Evolutionary conservation across 1,140 invertebrate genomes (phyloP), one percentile per base, ranked within the genome.

Genomic region (Polyergus mexicanus): DNA sequence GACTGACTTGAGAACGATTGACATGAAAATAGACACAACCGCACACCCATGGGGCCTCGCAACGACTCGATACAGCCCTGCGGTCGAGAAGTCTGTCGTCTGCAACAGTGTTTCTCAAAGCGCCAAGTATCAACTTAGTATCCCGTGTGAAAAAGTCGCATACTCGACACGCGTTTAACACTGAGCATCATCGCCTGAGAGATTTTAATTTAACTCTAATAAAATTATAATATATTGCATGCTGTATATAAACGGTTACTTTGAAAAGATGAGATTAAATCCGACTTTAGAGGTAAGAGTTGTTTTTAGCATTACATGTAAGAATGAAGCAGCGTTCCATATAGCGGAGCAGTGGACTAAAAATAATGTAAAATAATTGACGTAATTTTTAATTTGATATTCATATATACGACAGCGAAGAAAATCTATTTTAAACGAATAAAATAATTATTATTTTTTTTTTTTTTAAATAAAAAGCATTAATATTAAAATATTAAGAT

Each of bases 71-170:
- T 54, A 5, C 76, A 63, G 65, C 41, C 74, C 84, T 86, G 86
- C 38, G 51, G 51, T 66, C 86, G 54, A 81, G 56, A 83, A 85
- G 86, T 85, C 83, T 87, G 71, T 81, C 66, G 69, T 62, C 41
- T 19, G 65, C 22, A 11, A 13, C 85, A 86, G 85, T 22, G 85
- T 68, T 56, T 75, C 85, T 83, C 85, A 74, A 86, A 51, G 47
- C 25, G n/a, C 32, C 19, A 38, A 13, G 6, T n/a, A n/a, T n/a
- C 25, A 3, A 11, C 38, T 16, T 41, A 16, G 35, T 10, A 38
- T 58, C 7, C 5, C 16, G 13, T 47, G 16, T 11, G 13, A 51
- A 51, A 51, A 51, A 51, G 16, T 5, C n/a, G 8, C 6, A 8
- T 22, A 75, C n/a, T 38, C 38, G 16, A 75, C 13, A 32, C 1